phyloP scores from a whole-genome alignment of 2,888 invertebrate genomes.

The Watsonalla cultraria region DNA sequence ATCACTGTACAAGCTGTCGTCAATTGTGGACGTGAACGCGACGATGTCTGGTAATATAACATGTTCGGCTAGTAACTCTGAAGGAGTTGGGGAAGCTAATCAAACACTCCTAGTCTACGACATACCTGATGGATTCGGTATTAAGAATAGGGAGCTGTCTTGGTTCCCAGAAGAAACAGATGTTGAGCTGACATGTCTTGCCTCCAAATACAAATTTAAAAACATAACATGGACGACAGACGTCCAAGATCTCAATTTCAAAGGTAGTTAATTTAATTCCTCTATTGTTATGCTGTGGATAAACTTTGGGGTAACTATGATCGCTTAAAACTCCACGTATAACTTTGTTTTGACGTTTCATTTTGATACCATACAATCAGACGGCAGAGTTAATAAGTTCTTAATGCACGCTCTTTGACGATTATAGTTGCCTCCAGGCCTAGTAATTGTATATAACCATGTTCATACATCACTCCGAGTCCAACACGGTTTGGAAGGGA shows the following conservation, averaged over 20 bases:
- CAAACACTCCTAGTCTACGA: conserved; percentile 48
- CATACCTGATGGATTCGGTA: conserved; percentile 52
- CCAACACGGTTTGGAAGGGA: no score
- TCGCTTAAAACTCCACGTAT: no score
- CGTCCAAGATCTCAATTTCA: conserved; percentile 15
- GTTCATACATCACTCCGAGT: no score
- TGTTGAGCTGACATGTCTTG: conserved; percentile 46
- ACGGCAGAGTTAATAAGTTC: no score
- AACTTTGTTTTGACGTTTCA: no score
- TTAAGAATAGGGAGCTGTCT: conserved; percentile 26
- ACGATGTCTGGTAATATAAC: conserved; percentile 40
- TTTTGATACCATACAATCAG: no score
- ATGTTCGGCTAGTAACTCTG: conserved; percentile 40
- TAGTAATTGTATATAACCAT: no score
- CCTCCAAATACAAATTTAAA: conserved; percentile 48
- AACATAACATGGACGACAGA: conserved; percentile 48
- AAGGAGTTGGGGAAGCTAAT: conserved; percentile 4
- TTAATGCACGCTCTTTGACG: no score
- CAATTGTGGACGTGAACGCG: conserved; percentile 33
- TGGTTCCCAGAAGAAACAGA: conserved; percentile 48
- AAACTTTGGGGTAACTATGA: conserved; percentile 5
- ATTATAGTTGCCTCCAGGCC: no score
- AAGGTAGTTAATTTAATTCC: conserved; percentile 22
- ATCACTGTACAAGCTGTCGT: conserved; percentile 34
- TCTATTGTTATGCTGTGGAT: conserved; percentile 7